A percentile compares a stretch with the other conserved stretches of the same genome.
These are phyloP conservation scores for Rhombomys opimus DNA, from an alignment of 2,113 vertebrate genomes.

Conservation along the genomic window DNA sequence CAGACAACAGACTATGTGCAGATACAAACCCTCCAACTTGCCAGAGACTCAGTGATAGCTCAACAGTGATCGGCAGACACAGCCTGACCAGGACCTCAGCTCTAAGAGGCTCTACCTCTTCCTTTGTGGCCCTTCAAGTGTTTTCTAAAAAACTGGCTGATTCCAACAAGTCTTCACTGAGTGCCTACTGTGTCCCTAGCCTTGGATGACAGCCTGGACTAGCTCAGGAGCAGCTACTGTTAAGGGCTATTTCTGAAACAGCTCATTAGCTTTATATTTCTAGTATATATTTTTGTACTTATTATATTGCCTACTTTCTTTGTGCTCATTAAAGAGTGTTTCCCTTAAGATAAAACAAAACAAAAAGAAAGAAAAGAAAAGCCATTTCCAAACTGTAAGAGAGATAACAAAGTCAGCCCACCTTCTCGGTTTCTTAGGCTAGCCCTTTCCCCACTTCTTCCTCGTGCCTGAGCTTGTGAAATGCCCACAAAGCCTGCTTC, in stretches of 20 bases:
- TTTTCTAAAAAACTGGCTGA: not conserved
- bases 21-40: not conserved
- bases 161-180: not conserved
- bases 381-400: not conserved
- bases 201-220: not conserved
- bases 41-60: not conserved
- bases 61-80: not conserved
- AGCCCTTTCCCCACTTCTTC: not conserved
- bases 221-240: not conserved
- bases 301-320: not conserved
- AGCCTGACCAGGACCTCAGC: not conserved
- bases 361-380: not conserved
- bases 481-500: not conserved
- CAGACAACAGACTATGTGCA: not conserved
- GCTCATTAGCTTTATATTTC: not conserved
- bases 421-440: not conserved
- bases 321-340: conserved; percentile 13
- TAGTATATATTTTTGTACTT: not conserved
- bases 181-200: not conserved
- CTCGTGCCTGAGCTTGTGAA: not conserved
- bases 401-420: fast-evolving
- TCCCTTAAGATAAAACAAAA: not conserved
- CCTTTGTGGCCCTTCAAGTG: not conserved
- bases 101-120: not conserved
- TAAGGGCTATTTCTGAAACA: not conserved